phyloP scores from a whole-genome alignment of 2,888 invertebrate genomes.

The Drosophila stalkeri region DNA sequence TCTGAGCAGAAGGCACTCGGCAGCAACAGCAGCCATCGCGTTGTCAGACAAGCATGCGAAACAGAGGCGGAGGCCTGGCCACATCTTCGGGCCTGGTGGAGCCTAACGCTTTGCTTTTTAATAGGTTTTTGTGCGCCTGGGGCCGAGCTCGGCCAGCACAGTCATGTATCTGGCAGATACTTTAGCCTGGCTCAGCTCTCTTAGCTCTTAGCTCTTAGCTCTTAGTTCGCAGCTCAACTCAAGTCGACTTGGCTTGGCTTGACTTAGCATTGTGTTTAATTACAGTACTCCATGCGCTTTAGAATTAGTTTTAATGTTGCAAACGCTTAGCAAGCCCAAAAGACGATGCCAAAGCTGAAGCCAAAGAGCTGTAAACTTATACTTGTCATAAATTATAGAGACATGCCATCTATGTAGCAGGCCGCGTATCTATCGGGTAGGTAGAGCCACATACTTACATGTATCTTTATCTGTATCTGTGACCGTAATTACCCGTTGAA shows the following conservation, averaged over 20 bases:
- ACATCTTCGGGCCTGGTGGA: constrained; percentile 34
- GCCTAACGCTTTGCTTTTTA: constrained; percentile 70
- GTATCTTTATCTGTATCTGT: not conserved
- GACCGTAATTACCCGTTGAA: constrained; percentile 50
- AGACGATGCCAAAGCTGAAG: constrained; percentile 3
- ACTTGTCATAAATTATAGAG: constrained; percentile 74
- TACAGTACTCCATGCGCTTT: constrained; percentile 70
- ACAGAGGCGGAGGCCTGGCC: constrained; percentile 36
- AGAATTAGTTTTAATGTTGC: constrained; percentile 71
- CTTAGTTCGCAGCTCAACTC: not conserved
- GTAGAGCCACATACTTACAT: not conserved
- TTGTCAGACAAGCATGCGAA: constrained; percentile 55
- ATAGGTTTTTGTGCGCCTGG: constrained; percentile 72
- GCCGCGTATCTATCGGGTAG: constrained; percentile 37
- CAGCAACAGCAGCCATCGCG: constrained; percentile 35
- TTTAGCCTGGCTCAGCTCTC: constrained; percentile 41
- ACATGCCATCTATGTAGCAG: constrained; percentile 36
- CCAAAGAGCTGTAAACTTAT: constrained; percentile 59
- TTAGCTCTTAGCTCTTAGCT: not conserved
- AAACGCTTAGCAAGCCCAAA: constrained; percentile 33
- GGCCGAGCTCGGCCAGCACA: constrained; percentile 16
- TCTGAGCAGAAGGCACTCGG: constrained; percentile 30
- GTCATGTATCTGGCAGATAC: constrained; percentile 64
- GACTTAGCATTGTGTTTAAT: constrained; percentile 66
- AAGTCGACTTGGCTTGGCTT: not conserved